Conservation (phyloP, 2,888 invertebrate species). For the Diplolepis rosae region DNA sequence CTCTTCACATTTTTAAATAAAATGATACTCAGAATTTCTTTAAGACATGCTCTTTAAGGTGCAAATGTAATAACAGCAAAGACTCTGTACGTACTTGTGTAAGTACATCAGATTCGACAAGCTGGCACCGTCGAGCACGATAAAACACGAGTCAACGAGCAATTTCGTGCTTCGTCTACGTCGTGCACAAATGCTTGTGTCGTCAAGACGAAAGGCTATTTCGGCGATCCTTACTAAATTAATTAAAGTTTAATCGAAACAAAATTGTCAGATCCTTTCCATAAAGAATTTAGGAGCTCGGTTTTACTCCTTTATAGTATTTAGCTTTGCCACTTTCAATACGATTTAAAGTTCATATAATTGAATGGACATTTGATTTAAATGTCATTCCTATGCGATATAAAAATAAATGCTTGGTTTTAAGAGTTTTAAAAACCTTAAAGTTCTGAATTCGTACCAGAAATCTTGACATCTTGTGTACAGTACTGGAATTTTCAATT, state of each 20-base stretch:
- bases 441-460: no score
- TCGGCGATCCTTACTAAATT: constrained; percentile 12
- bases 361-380: background rate
- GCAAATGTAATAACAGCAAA: constrained; percentile 12
- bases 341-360: background rate
- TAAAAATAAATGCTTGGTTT: no score
- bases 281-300: background rate
- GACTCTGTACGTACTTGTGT: background rate
- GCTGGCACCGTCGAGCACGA: constrained; percentile 22
- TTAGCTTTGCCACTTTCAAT: background rate
- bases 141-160: constrained; percentile 27
- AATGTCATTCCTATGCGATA: no score
- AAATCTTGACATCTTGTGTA: no score
- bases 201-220: constrained; percentile 10
- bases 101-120: constrained; percentile 29
- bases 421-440: no score
- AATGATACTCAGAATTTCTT: no score
- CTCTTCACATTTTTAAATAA: no score
- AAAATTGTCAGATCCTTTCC: background rate
- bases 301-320: background rate
- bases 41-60: no score
- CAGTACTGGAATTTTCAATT: no score
- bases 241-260: constrained; percentile 9
- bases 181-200: constrained; percentile 1
- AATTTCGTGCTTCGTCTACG: constrained; percentile 23